Conservation (phyloP, 2,113 vertebrate species). For the Chelonoidis abingdonii region DNA sequence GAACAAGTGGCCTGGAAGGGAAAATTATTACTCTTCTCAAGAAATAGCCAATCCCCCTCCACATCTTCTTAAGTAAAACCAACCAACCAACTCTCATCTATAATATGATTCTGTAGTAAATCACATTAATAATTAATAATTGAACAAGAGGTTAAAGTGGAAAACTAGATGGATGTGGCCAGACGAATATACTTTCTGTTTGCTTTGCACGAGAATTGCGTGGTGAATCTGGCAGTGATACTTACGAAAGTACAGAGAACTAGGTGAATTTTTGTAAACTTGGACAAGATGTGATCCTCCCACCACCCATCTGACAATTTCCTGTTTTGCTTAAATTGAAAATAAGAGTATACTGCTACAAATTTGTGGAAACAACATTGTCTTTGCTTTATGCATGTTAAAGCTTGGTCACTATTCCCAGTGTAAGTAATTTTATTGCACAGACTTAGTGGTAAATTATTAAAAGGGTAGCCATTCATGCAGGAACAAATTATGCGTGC, state of each 20-base stretch:
- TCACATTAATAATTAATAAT: background rate
- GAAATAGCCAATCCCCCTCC: fast-evolving
- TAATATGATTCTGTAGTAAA: background rate
- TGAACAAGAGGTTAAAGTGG: background rate
- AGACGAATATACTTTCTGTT: background rate
- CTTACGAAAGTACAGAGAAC: background rate
- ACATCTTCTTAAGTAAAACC: background rate
- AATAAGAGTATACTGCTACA: background rate
- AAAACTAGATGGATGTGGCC: background rate
- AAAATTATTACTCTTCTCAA: background rate
- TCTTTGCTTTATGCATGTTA: slow-evolving; percentile 7
- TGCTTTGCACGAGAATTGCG: background rate
- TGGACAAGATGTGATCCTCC: background rate
- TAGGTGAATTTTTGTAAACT: background rate
- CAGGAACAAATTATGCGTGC: slow-evolving; percentile 45
- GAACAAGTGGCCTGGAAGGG: background rate
- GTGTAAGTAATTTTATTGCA: background rate
- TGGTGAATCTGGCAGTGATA: background rate
- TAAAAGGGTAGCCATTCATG: slow-evolving; percentile 1
- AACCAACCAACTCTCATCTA: background rate
- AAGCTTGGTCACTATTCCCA: slow-evolving; percentile 45
- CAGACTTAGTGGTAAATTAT: slow-evolving; percentile 60
- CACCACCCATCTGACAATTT: background rate
- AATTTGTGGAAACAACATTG: background rate
- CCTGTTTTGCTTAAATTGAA: background rate